Evolutionary conservation across 1,140 invertebrate genomes (phyloP).

Genomic region (Aphaenogaster ashmeadi): DNA sequence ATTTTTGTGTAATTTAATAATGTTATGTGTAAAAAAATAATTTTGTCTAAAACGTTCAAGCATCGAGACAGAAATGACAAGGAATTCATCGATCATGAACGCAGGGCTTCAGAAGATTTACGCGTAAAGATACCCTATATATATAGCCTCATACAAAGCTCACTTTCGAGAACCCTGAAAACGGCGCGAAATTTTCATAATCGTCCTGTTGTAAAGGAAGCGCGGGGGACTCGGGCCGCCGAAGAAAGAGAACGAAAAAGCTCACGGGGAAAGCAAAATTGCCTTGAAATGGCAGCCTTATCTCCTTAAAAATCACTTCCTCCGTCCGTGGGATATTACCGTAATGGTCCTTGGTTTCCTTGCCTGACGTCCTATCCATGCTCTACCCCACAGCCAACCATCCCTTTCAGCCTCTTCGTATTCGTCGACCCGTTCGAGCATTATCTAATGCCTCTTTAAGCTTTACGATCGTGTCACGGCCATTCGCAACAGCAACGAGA

Average conservation of each 20-base stretch:
- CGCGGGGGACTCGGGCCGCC: constrained; percentile 10
- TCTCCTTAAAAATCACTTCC: constrained; percentile 81
- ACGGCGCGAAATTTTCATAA: constrained; percentile 79
- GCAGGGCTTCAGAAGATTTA: constrained; percentile 29
- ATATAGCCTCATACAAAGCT: not conserved
- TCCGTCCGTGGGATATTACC: constrained; percentile 74
- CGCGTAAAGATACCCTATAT: not conserved
- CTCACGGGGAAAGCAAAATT: constrained; percentile 74
- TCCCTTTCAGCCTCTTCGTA: not conserved
- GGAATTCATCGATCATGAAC: constrained; percentile 13
- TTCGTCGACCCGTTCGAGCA: constrained; percentile 38
- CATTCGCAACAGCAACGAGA: constrained; percentile 9
- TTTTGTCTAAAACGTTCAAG: not conserved
- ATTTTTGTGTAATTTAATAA: not conserved
- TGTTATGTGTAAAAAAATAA: not conserved
- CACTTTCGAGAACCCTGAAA: constrained; percentile 64
- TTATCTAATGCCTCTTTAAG: constrained; percentile 29
- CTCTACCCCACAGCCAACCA: not conserved
- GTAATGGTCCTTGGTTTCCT: constrained; percentile 74
- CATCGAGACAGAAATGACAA: not conserved
- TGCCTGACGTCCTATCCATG: constrained; percentile 27
- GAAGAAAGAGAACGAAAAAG: constrained; percentile 60
- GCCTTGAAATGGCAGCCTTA: constrained; percentile 74
- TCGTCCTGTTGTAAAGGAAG: constrained; percentile 66
- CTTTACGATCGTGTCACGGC: constrained; percentile 64